Percentiles rank a stretch among this genome's conserved stretches.
Evolutionary conservation across 2,797 vertebrate species (phyloP).

Genomic region (Pelochelys cantorii): DNA sequence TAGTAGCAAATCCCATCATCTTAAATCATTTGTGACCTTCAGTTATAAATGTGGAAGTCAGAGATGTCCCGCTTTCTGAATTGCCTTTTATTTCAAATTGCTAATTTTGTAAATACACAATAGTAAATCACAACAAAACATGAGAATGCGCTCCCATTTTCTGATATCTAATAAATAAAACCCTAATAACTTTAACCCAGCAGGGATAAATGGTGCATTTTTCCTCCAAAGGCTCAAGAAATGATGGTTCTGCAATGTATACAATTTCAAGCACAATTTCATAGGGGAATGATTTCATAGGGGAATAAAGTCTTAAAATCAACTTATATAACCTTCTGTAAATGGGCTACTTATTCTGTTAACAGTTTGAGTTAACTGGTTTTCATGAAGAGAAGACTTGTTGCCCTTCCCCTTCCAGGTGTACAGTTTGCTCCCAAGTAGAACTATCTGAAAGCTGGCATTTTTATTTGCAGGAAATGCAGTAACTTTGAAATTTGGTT

Average conservation of each 20-base stretch:
- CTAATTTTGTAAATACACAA: constrained; percentile 12
- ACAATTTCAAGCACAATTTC: background rate
- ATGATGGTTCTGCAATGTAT: background rate
- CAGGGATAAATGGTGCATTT: background rate
- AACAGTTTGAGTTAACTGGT: background rate
- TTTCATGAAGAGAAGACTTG: background rate
- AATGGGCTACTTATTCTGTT: background rate
- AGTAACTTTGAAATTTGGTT: background rate
- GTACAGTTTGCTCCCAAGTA: background rate
- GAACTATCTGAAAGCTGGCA: background rate
- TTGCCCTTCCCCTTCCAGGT: background rate
- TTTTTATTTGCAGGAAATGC: background rate
- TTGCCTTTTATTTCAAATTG: constrained; percentile 27
- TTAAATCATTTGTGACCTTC: background rate
- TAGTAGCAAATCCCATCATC: background rate
- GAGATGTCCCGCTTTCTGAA: constrained; percentile 26
- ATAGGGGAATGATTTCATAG: background rate
- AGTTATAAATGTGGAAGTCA: constrained; percentile 30
- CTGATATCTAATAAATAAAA: background rate
- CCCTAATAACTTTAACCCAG: background rate
- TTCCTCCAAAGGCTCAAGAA: background rate
- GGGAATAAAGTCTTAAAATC: constrained; percentile 8
- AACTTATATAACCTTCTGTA: constrained; percentile 3
- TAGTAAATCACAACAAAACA: background rate
- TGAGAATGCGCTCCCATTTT: background rate